A percentile compares a stretch with the other conserved stretches of the same genome.
Evolutionary conservation across 2,888 invertebrate species (phyloP).

Genomic region (Ennomos quercinarius): DNA sequence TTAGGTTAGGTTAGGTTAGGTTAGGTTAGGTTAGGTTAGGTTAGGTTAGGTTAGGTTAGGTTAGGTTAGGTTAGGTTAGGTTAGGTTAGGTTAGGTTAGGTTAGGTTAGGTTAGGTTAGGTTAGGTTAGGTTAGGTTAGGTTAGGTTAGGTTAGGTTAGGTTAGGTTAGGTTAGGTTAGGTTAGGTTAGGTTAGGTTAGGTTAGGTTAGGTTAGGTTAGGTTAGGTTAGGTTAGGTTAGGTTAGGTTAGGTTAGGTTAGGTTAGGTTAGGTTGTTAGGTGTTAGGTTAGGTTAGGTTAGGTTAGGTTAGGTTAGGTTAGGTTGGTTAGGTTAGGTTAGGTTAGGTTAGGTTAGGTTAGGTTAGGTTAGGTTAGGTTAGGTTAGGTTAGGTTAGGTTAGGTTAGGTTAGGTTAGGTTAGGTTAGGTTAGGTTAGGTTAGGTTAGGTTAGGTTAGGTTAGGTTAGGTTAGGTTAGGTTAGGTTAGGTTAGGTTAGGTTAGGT

Average conservation of each 20-base stretch:
- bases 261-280: constrained; percentile 5
- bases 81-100: constrained; percentile 9
- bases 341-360: constrained; percentile 12
- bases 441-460: constrained; percentile 10
- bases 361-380: constrained; percentile 12
- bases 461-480: constrained; percentile 10
- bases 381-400: constrained; percentile 3
- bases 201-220: constrained; percentile 11
- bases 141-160: constrained; percentile 9
- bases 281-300: constrained; percentile 12
- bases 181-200: constrained; percentile 9
- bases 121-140: constrained; percentile 7
- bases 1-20: constrained; percentile 9
- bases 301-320: constrained; percentile 12
- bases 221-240: constrained; percentile 10
- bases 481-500: constrained; percentile 12
- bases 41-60: constrained; percentile 10
- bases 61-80: constrained; percentile 10
- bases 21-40: too few species aligned
- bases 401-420: constrained; percentile 8
- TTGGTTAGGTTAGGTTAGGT: too few species aligned
- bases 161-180: constrained; percentile 9
- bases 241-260: constrained; percentile 12
- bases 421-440: too few species aligned
- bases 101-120: constrained; percentile 7